These are phyloP conservation scores for Silvanus unidentatus DNA, from an alignment of 2,888 invertebrate genomes.

Conservation along the genomic window DNA sequence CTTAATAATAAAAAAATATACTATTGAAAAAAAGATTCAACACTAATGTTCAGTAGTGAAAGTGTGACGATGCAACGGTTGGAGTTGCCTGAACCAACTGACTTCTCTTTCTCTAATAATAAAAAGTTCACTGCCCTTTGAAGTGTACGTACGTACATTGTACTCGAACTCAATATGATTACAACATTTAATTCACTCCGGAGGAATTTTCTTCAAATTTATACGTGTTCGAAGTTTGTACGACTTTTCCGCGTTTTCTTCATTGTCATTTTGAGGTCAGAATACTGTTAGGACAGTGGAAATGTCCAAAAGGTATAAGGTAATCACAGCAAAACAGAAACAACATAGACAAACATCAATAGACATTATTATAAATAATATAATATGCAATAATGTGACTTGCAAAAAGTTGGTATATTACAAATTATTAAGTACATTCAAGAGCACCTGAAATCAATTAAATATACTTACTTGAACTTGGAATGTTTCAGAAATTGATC, in stretches of 20 bases:
- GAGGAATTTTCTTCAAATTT: conserved; percentile 1
- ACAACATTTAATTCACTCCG: not conserved
- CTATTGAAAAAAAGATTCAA: conserved; percentile 8
- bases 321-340: too few species aligned
- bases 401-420: too few species aligned
- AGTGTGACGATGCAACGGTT: conserved; percentile 23
- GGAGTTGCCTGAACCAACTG: conserved; percentile 16
- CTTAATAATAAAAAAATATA: conserved; percentile 7
- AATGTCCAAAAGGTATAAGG: too few species aligned
- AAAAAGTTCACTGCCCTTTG: conserved; percentile 26
- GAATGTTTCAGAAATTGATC: too few species aligned
- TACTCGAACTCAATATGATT: conserved; percentile 3
- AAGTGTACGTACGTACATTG: conserved; percentile 4
- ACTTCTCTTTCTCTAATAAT: conserved; percentile 9
- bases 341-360: too few species aligned
- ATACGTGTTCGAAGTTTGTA: not conserved
- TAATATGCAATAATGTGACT: too few species aligned
- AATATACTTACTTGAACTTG: not conserved
- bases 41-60: conserved; percentile 18
- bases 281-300: too few species aligned
- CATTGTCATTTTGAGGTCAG: too few species aligned
- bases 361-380: too few species aligned
- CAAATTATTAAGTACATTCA: not conserved
- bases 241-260: too few species aligned
- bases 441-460: not conserved